A percentile compares a stretch with the other conserved stretches of the same genome.
phyloP scores from a whole-genome alignment of 2,888 invertebrate genomes.

The Dryocosmus kuriphilus region DNA sequence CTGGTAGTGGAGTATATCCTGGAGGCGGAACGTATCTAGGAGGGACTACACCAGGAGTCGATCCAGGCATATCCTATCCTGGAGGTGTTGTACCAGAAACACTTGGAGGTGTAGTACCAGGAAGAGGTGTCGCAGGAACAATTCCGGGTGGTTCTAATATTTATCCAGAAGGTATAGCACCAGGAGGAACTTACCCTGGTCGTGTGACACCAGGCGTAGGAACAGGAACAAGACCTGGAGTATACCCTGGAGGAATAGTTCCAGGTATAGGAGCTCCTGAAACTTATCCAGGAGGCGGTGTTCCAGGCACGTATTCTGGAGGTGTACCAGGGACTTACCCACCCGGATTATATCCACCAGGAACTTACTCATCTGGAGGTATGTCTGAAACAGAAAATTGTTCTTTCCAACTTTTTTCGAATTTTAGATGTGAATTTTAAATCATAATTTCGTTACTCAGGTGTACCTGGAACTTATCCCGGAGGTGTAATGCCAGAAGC shows the following conservation, averaged over 20 bases:
- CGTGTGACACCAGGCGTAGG: slow-evolving; percentile 31
- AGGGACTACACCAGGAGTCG: slow-evolving; percentile 45
- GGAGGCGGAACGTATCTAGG: slow-evolving; percentile 53
- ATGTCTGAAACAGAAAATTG: neutral
- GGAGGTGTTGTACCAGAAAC: slow-evolving; percentile 48
- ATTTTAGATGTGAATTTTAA: neutral
- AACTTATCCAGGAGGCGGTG: slow-evolving; percentile 38
- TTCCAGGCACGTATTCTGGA: slow-evolving; percentile 38
- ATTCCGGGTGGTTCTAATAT: slow-evolving; percentile 1
- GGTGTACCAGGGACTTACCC: slow-evolving; percentile 42
- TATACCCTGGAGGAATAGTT: slow-evolving; percentile 32
- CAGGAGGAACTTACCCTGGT: slow-evolving; percentile 46
- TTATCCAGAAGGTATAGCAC: slow-evolving; percentile 47
- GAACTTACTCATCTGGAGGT: slow-evolving; percentile 28
- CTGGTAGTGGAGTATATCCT: slow-evolving; percentile 46
- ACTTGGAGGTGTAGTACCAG: slow-evolving; percentile 48
- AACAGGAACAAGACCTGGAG: neutral
- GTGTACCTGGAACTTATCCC: slow-evolving; percentile 43
- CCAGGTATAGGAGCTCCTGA: slow-evolving; percentile 36
- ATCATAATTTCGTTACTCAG: neutral
- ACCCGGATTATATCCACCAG: neutral
- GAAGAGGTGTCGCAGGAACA: slow-evolving; percentile 44
- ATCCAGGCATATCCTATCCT: slow-evolving; percentile 38
- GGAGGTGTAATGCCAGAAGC: slow-evolving; percentile 15
- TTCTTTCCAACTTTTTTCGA: neutral